Evolutionary conservation across 2,113 vertebrate genomes (phyloP).

Genomic region (Brachyistius frenatus): DNA sequence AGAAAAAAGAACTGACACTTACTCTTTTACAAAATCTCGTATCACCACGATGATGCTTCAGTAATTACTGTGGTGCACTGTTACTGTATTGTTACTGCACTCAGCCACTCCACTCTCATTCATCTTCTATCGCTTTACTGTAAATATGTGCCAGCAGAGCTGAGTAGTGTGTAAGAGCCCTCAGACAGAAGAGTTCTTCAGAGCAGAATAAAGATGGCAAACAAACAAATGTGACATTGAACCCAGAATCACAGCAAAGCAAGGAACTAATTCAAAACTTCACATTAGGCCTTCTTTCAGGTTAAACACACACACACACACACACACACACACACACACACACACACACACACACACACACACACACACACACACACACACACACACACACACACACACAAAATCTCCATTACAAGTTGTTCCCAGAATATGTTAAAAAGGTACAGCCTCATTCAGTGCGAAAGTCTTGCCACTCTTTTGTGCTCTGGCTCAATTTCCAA

Average conservation of each 20-base stretch:
- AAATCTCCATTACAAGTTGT: background rate
- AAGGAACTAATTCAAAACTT: background rate
- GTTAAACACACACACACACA: background rate
- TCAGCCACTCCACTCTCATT: constrained; percentile 29
- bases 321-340: too few species aligned
- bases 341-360: too few species aligned
- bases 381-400: too few species aligned
- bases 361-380: too few species aligned
- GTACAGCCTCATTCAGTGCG: background rate
- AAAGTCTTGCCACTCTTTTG: constrained; percentile 4
- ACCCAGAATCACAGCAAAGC: constrained; percentile 7
- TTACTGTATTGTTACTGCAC: background rate
- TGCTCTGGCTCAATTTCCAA: constrained; percentile 29
- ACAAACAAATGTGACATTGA: constrained; percentile 8
- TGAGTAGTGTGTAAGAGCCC: background rate
- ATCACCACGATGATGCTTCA: background rate
- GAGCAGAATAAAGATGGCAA: background rate
- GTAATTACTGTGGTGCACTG: background rate
- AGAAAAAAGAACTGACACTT: background rate
- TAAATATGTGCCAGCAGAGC: constrained; percentile 2
- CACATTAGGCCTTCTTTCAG: background rate
- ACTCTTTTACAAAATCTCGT: background rate
- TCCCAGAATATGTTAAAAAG: background rate
- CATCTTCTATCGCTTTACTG: constrained; percentile 18
- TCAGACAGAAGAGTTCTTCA: constrained; percentile 13